These are phyloP conservation scores for Herpetotheres cachinnans DNA, from an alignment of 2,113 vertebrate genomes.

Conservation along the genomic window DNA sequence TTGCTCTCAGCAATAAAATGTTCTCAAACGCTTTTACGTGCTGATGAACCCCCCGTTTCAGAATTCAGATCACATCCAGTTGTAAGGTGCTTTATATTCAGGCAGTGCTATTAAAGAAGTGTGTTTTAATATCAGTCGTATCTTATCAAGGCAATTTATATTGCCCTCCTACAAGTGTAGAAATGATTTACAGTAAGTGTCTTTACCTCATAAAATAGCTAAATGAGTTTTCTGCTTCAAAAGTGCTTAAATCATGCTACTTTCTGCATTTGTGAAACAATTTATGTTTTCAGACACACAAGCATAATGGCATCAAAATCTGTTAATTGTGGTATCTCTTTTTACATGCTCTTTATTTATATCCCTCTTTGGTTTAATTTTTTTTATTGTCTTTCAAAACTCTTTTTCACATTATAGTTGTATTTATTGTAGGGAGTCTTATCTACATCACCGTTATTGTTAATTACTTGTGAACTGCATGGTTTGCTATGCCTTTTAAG, in stretches of 20 bases:
- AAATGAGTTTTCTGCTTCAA: conserved; percentile 76
- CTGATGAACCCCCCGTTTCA: not conserved
- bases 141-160: conserved; percentile 77
- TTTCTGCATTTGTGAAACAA: conserved; percentile 57
- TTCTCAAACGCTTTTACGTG: not conserved
- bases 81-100: conserved; percentile 68
- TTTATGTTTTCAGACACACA: conserved; percentile 58
- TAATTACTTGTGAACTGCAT: conserved; percentile 57
- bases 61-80: conserved; percentile 48
- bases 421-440: conserved; percentile 53
- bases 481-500: conserved; percentile 54
- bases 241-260: conserved; percentile 74
- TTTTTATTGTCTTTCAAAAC: conserved; percentile 60
- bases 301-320: conserved; percentile 64
- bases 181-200: conserved; percentile 72
- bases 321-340: conserved; percentile 61
- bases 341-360: conserved; percentile 62
- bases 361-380: conserved; percentile 51
- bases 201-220: conserved; percentile 75
- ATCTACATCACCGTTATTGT: conserved; percentile 49
- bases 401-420: not conserved
- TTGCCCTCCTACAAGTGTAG: conserved; percentile 66
- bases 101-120: conserved; percentile 51
- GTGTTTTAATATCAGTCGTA: conserved; percentile 72
- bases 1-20: not conserved